A percentile compares a stretch with the other conserved stretches of the same genome.
phyloP scores from a whole-genome alignment of 2,797 vertebrate genomes.

The Oophaga sylvatica region DNA sequence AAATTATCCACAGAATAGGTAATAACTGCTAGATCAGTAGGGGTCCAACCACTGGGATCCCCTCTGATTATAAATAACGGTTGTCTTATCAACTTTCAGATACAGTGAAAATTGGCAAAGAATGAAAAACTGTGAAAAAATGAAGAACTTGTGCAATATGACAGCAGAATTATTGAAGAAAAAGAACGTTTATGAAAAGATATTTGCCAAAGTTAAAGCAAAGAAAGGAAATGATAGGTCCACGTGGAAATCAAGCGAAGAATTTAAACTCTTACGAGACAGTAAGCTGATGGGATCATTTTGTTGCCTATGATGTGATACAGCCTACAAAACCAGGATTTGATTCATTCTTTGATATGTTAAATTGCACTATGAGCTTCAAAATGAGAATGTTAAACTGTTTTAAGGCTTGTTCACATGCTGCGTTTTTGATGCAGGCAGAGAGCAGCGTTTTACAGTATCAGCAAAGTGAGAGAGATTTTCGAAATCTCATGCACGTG shows the following conservation, averaged over 20 bases:
- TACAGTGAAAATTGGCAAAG: conserved; percentile 27
- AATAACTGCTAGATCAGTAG: no score
- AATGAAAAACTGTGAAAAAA: conserved; percentile 46
- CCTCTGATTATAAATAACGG: no score
- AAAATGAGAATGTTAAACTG: not conserved
- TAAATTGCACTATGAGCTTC: not conserved
- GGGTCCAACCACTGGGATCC: no score
- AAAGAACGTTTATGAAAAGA: conserved; percentile 13
- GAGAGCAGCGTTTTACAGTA: no score
- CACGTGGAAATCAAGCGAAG: conserved; percentile 33
- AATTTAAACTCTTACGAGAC: conserved; percentile 34
- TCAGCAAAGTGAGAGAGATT: no score
- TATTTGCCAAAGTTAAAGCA: conserved; percentile 36
- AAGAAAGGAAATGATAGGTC: conserved; percentile 4
- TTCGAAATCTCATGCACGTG: no score
- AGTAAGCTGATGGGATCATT: conserved; percentile 21
- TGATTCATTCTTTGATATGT: not conserved
- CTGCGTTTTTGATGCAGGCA: no score
- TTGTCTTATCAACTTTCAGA: conserved; percentile 11
- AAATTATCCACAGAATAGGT: no score
- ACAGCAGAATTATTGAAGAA: conserved; percentile 32
- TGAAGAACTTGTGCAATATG: conserved; percentile 41
- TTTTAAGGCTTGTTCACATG: not conserved
- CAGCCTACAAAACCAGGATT: not conserved
- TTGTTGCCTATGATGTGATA: not conserved